Evolutionary conservation across 37 sponge, comb jelly and placozoan genomes (phyloP), one percentile per base, ranked within the genome.

Genomic region (Spongilla lacustris): DNA sequence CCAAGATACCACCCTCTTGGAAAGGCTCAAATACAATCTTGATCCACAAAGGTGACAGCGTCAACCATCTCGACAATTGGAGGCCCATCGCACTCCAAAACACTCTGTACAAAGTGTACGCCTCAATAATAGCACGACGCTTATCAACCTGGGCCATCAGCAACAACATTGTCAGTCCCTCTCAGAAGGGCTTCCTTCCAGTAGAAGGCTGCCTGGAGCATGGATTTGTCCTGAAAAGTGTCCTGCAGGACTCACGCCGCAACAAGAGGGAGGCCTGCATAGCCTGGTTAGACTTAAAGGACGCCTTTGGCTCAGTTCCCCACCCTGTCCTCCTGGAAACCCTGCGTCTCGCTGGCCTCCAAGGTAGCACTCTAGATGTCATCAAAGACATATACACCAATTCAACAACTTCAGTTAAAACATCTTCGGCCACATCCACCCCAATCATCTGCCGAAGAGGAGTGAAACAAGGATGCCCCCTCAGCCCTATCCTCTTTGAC

Each of bases 261-360:
- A 66, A 67, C n/a, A 74, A 66, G 69, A 83, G 76, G 71, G 67
- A 88, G 30, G 29, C 83, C 12, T 23, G 74, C 28, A 14, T 75
- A 13, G 77, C 67, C 71, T 88, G 89, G 89, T 48, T 88, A 14
- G 89, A 88, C 83, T 71, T 88, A 27, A 74, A 50, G 67, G 67
- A 87, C 73, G 87, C 87, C 35, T 87, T 80, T 68, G 87, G 87
- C 66, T 87, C 87, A 11, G 72, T 88, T 34, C 89, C 83, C 22
- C 77, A 82, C 34, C 23, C 41, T 46, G 24, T 34, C 46, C 37
- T 88, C 21, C 76, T 26, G 32, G 37, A 36, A 21, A 83, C 41
- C 77, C n/a, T 84, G 77, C 31, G 33, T 27, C 23, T 50, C n/a
- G 25, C 29, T 48, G 85, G 85, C 35, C 67, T 84, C 25, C 27